Evolutionary conservation across 2,888 invertebrate species (phyloP), one percentile per base, ranked within the genome.

Genomic region (Hemithea aestivaria): DNA sequence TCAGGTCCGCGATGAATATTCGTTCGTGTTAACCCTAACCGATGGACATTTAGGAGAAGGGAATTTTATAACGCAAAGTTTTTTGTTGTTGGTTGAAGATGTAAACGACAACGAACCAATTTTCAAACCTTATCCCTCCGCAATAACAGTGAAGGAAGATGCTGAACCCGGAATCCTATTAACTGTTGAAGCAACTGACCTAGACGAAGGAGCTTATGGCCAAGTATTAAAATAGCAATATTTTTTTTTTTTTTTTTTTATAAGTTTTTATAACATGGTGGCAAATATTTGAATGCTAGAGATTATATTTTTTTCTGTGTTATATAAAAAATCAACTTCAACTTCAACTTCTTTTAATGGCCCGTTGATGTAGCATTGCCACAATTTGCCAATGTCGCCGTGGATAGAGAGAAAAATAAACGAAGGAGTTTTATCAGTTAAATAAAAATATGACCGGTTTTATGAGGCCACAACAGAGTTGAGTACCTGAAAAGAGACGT

Each of bases 71-170:
- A 96, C 96, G 1, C 96, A 96, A 83, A 96, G 96, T 68, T 90
- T 97, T 57, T 87, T 96, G 51, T 82, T 96, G 33, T 88, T 96
- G 57, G 96, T 97, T 27, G 96, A 96, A 83, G 97, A 97, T 72
- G 93, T 96, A 27, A 96, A 96, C 68, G 96, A 96, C 85, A 96
- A 96, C 85, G 93, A 92, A 62, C 97, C 97, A 20, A 90, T 94
- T 50, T 97, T 96, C 75, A 91, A 93, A 71, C 92, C 94, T 10
- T 95, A 95, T 80, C 94, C 94, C 58, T 92, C 94, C 27, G 94
- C 95, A 33, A 88, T 97, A 48, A 91, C 91, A 40, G 89, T 97
- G 24, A 90, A 91, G 40, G 97, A 97, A 85, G 91, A 96, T 73
- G 91, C 94, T 33, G 77, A 88, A 4, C 93, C 95, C 0, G 92